Evolutionary conservation across 1,140 invertebrate species (phyloP).

Genomic region (Steinernema feltiae): DNA sequence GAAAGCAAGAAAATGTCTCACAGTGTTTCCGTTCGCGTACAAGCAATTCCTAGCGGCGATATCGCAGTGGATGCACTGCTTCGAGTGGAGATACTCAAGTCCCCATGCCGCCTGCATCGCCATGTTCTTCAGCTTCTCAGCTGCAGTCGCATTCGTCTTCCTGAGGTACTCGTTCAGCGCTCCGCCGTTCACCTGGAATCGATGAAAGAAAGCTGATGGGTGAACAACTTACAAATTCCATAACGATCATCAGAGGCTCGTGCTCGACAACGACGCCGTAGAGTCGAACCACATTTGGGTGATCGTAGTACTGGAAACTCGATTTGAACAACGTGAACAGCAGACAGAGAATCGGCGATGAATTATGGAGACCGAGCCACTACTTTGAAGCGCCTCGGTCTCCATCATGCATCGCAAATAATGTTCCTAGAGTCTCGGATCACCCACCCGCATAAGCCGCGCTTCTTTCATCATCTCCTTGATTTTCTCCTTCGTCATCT

Average conservation of each 20-base stretch:
- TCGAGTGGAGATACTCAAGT: neutral
- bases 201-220: neutral
- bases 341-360: no score
- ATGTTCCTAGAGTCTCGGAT: no score
- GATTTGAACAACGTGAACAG: no score
- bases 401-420: no score
- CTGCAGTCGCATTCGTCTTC: neutral
- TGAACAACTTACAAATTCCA: neutral
- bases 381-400: no score
- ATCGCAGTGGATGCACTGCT: neutral
- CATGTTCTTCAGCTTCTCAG: neutral
- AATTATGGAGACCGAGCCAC: no score
- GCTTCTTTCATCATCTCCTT: neutral
- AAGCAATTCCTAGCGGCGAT: neutral
- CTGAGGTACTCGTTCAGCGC: neutral
- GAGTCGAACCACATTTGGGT: neutral
- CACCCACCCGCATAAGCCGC: neutral
- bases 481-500: neutral
- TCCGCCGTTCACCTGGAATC: neutral
- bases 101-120: neutral
- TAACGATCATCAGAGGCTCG: neutral
- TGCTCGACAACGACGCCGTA: neutral
- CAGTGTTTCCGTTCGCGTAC: neutral
- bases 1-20: no score
- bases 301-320: neutral